These are phyloP conservation scores for Entomobrya multifasciata DNA, from an alignment of 2,888 invertebrate genomes.

Conservation along the genomic window DNA sequence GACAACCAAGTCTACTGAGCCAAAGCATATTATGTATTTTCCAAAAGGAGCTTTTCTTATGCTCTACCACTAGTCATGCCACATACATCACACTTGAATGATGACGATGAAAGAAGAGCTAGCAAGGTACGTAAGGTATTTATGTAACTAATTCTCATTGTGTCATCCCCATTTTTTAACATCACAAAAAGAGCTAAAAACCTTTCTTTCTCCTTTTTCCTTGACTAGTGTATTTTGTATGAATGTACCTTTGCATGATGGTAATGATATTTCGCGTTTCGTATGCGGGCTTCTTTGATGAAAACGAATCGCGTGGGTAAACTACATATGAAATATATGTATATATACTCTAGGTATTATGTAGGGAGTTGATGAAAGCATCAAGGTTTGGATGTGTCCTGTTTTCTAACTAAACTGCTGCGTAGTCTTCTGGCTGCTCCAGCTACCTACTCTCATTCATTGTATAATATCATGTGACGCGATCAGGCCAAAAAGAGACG, in stretches of 20 bases:
- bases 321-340: too few species aligned
- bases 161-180: constrained; percentile 67
- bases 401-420: constrained; percentile 39
- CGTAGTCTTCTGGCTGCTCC: constrained; percentile 19
- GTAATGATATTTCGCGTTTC: too few species aligned
- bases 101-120: constrained; percentile 44
- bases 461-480: constrained; percentile 17
- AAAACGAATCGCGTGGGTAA: constrained; percentile 1
- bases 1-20: too few species aligned
- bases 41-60: constrained; percentile 2
- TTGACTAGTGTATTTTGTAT: not conserved
- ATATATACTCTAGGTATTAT: too few species aligned
- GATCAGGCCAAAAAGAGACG: too few species aligned
- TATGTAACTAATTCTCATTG: constrained; percentile 68
- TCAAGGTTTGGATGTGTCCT: constrained; percentile 33
- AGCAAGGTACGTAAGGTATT: constrained; percentile 52
- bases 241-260: not conserved
- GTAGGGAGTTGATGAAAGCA: constrained; percentile 32
- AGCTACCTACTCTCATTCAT: too few species aligned
- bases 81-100: constrained; percentile 45
- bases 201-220: not conserved
- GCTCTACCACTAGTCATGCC: constrained; percentile 44
- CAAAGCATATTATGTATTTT: too few species aligned
- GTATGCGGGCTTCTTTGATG: not conserved
- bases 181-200: constrained; percentile 31